Percentiles rank a stretch among this genome's conserved stretches.
Conservation (phyloP, 2,113 vertebrate genomes). For the Hymenochirus boettgeri region DNA sequence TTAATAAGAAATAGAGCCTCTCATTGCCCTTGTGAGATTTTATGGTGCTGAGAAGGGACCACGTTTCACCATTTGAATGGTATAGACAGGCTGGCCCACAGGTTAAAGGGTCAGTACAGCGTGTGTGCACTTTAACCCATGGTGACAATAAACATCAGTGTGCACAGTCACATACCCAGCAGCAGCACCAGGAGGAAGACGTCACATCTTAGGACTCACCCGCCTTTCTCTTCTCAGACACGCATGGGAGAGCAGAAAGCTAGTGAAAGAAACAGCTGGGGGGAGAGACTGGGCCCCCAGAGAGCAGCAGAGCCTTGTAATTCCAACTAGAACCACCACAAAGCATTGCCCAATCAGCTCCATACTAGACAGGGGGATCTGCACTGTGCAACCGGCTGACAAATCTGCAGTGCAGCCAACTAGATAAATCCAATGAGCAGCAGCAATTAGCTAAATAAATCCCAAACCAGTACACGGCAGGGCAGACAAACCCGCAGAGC, state of each 20-base stretch:
- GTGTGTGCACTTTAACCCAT: slow-evolving; percentile 35
- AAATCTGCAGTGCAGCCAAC: too few species aligned
- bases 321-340: background rate
- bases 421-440: too few species aligned
- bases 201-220: slow-evolving; percentile 30
- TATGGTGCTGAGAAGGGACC: too few species aligned
- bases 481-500: too few species aligned
- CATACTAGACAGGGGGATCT: too few species aligned
- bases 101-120: slow-evolving; percentile 24
- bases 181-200: slow-evolving; percentile 26
- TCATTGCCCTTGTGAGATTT: too few species aligned
- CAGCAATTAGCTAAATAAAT: too few species aligned
- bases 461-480: too few species aligned
- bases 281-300: slow-evolving; percentile 21
- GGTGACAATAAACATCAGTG: slow-evolving; percentile 35
- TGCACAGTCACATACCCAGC: slow-evolving; percentile 29
- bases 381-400: too few species aligned
- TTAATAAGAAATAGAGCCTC: too few species aligned
- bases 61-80: too few species aligned
- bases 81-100: too few species aligned
- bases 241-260: slow-evolving; percentile 33
- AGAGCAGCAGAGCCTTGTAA: slow-evolving; percentile 20
- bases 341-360: background rate
- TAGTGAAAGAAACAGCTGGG: slow-evolving; percentile 33
- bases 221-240: slow-evolving; percentile 11